Evolutionary conservation across 2,113 vertebrate genomes (phyloP).

Genomic region (Balaeniceps rex): DNA sequence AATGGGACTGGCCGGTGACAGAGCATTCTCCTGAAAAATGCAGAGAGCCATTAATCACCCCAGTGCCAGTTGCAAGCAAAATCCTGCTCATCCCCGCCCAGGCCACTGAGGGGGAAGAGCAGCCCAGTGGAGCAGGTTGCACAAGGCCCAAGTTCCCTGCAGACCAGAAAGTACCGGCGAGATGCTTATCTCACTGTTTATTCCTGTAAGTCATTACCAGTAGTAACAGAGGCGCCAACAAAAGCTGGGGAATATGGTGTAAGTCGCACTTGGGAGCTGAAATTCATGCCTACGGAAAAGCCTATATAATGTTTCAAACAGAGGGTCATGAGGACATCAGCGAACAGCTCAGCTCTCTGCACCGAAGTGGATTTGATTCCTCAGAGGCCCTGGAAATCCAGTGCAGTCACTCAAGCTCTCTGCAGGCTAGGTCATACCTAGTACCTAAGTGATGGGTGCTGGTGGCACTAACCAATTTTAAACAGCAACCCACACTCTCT

Average conservation of each 20-base stretch:
- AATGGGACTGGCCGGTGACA: slow-evolving; percentile 93
- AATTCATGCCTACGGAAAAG: background rate
- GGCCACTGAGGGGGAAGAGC: background rate
- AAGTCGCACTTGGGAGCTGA: background rate
- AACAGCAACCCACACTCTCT: background rate
- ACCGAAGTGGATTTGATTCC: background rate
- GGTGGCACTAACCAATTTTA: background rate
- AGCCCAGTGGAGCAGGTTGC: background rate
- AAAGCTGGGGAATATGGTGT: background rate
- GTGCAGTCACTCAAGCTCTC: background rate
- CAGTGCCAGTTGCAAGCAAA: rapidly evolving
- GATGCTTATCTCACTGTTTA: background rate
- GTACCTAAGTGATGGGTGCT: background rate
- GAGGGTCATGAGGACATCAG: background rate
- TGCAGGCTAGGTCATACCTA: background rate
- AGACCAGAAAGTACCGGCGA: background rate
- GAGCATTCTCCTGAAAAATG: slow-evolving; percentile 85
- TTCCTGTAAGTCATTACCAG: background rate
- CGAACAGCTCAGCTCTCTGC: background rate
- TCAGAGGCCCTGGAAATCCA: background rate
- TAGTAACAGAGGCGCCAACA: background rate
- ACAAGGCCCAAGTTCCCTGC: background rate
- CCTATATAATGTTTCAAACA: background rate
- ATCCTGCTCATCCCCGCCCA: background rate
- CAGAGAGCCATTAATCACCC: background rate